Evolutionary conservation across 2,888 invertebrate genomes (phyloP).

Genomic region (Micoletzkya japonica): DNA sequence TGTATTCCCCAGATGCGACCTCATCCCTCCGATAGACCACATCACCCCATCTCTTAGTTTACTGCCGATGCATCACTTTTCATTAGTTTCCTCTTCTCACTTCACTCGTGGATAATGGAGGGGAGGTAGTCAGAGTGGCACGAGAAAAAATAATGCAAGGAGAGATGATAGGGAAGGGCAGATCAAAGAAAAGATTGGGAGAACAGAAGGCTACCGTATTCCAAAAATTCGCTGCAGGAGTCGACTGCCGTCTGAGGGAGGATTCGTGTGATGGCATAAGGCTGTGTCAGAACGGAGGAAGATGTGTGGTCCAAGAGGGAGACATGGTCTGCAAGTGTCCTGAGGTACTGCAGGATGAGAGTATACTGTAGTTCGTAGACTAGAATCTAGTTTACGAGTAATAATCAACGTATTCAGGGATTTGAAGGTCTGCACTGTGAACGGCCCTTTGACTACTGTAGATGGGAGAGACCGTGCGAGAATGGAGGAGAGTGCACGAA

Average conservation of each 20-base stretch:
- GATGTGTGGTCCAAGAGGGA: not conserved
- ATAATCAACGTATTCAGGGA: not conserved
- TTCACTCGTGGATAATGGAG: conserved; percentile 11
- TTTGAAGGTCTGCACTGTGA: not conserved
- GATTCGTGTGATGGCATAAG: not conserved
- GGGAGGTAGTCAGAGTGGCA: not conserved
- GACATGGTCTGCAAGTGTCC: not conserved
- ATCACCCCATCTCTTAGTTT: too few relatives aligned
- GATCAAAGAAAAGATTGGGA: not conserved
- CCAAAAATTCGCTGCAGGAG: conserved; percentile 9
- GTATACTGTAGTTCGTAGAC: too few relatives aligned
- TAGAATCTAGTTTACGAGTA: not conserved
- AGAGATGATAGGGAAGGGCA: too few relatives aligned
- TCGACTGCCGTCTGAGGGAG: not conserved
- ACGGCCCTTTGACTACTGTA: not conserved
- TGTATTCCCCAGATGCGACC: too few relatives aligned
- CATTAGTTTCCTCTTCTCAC: not conserved
- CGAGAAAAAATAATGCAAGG: not conserved
- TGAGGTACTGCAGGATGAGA: too few relatives aligned
- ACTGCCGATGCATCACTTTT: conserved; percentile 3
- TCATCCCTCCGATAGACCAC: too few relatives aligned
- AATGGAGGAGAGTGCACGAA: conserved; percentile 5
- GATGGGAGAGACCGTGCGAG: not conserved
- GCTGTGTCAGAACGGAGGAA: conserved; percentile 7
- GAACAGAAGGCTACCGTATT: not conserved